A percentile compares a stretch with the other conserved stretches of the same genome.
phyloP scores from a whole-genome alignment of 2,888 invertebrate species.

The Epiblema foenella region DNA sequence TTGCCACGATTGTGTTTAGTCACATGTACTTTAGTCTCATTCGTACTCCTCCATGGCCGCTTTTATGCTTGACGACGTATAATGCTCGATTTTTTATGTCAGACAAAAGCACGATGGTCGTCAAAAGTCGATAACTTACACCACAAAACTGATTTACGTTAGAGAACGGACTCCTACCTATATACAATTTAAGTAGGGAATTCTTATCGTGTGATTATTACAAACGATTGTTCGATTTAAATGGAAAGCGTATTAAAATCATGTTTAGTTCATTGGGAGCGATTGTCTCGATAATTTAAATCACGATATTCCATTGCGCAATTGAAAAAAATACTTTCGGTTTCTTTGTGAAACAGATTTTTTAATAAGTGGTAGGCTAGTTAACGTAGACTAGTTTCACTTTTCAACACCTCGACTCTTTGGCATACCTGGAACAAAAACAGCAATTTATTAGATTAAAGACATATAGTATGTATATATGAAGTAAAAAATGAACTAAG shows the following conservation, averaged over 20 bases:
- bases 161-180: slow-evolving; percentile 20
- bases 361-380: slow-evolving; percentile 8
- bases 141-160: slow-evolving; percentile 10
- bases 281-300: slow-evolving; percentile 31
- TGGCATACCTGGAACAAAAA: slow-evolving; percentile 32
- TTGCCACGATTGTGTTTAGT: no score
- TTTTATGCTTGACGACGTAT: background rate
- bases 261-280: slow-evolving; percentile 22
- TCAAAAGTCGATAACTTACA: slow-evolving; percentile 17
- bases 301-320: slow-evolving; percentile 40
- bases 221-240: slow-evolving; percentile 35
- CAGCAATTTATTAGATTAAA: background rate
- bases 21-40: no score
- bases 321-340: slow-evolving; percentile 1
- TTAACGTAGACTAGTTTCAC: background rate
- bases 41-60: background rate
- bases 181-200: slow-evolving; percentile 19
- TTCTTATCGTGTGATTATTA: slow-evolving; percentile 34
- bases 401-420: slow-evolving; percentile 1
- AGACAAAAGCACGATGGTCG: background rate
- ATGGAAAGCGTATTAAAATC: slow-evolving; percentile 42
- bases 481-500: no score
- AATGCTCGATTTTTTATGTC: background rate
- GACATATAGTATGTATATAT: background rate
- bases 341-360: slow-evolving; percentile 21